These are phyloP conservation scores for Chrosomus eos DNA, from an alignment of 2,797 vertebrate genomes.

Conservation along the genomic window DNA sequence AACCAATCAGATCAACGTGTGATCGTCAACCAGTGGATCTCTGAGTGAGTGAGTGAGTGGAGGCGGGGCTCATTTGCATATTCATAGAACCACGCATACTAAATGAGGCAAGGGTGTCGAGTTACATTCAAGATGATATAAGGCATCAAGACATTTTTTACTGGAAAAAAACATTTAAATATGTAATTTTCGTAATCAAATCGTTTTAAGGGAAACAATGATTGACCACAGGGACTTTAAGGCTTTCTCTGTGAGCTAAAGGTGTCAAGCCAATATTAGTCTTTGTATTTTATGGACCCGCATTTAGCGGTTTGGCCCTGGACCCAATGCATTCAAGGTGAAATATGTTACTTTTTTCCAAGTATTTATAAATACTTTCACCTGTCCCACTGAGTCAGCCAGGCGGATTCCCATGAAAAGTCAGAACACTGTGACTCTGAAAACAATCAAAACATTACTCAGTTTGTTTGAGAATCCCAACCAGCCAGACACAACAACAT, in stretches of 20 bases:
- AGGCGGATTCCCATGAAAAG: not conserved
- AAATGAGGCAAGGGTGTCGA: too few species aligned
- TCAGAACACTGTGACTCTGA: not conserved
- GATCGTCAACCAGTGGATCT: too few species aligned
- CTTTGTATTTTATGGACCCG: not conserved
- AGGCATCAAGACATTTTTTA: too few species aligned
- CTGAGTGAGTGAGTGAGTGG: too few species aligned
- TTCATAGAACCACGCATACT: too few species aligned
- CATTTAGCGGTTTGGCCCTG: not conserved
- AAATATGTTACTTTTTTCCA: not conserved
- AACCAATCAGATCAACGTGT: too few species aligned
- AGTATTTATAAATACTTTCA: not conserved
- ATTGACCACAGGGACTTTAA: too few species aligned
- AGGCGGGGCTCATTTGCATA: too few species aligned
- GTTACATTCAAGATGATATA: too few species aligned
- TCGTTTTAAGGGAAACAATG: too few species aligned
- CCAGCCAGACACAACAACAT: not conserved
- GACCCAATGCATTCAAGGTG: not conserved
- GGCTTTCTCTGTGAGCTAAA: not conserved
- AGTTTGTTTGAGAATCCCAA: slow-evolving; percentile 3
- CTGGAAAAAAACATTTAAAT: too few species aligned
- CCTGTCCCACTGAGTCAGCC: not conserved
- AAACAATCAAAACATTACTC: not conserved
- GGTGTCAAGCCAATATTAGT: not conserved
- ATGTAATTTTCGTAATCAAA: too few species aligned